Base-by-base conservation (phyloP, 37 sponge, comb jelly and placozoan genomes). In the Theonella swinhoei region DNA sequence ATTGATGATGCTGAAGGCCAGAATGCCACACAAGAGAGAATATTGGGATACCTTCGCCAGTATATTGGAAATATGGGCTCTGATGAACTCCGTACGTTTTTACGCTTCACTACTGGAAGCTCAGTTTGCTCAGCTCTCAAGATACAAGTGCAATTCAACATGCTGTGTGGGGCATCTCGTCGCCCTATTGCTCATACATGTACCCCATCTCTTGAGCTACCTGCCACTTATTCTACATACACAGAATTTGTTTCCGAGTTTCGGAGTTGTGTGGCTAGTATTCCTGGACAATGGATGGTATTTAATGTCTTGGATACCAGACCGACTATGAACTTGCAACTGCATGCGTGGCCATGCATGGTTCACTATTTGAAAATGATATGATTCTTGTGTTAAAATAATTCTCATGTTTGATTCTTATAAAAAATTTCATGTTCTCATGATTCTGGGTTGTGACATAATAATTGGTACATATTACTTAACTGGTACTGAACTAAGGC, bases 101-200 rank as follows among this genome's bases (percentile, higher is more conserved):
- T 82, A 3, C 37, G 83, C 3, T 82, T 82, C 42, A 24, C 29
- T 31, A 82, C 83, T 0, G 83, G 83, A 1, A 63, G 40, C n/a
- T 73, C 74, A 38, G 83, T 82, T 1, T 59, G 39, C 4, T 8
- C 42, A 0, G 1, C n/a, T 5, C 4, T 0, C 8, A 0, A 0
- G 1, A 82, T 82, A 7, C 33, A 5, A 1, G 74, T 73, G 30
- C 1, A 2, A 30, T 82, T 58, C 7, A 82, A 82, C 40, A 26
- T 0, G 29, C 31, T 38, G 1, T 25, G n/a, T 31, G 83, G 83
- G 14, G 7, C 73, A 2, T 26, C 42, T 0, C 17, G 83, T 17
- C 3, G 73, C 2, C 83, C 83, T 31, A 59, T 73, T 14, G 64
- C 28, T 1, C 83, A 72, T 41, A 82, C 83, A 3, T 82, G 83